Base-by-base conservation (phyloP, 2,888 invertebrate genomes). In the Zhengitettix transpicula region DNA sequence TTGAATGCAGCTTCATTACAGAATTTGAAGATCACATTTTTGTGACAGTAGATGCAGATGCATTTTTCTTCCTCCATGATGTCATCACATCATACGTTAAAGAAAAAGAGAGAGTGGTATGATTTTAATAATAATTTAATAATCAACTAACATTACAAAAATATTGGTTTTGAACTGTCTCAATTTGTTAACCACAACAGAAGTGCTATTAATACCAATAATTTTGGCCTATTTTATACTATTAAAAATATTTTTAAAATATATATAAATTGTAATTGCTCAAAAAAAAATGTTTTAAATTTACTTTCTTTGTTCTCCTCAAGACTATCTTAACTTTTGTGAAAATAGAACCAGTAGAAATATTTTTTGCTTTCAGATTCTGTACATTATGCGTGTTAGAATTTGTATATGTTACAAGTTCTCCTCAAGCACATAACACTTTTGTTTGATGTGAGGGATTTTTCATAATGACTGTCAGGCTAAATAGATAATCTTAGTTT, bases 11-110 rank as follows among this genome's bases (percentile, higher is more conserved):
- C 72, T 97, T 99, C 74, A 93, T 97, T 62, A 97, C 97, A 1
- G 96, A 98, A 75, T 98, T 99, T 75, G 95, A 97, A 72, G 96
- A 97, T 74, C 96, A 97, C 72, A 97, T 98, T 69, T 95, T 93
- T 74, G 96, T 97, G 63, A 94, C 96, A 0, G 95, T 96, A 64
- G 94, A 99, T 76, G 97, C 97, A 1, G 97, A 98, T 75, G 93
- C 95, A 1, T 96, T 99, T 77, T 89, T 98, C 75, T 99, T 98
- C 74, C 77, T 99, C 42, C 98, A 98, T 72, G 97, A 98, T 73
- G 81, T 99, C 61, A 91, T 98, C 66, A 93, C 92, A 1, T 93
- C 94, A 0, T 99, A 99, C 72, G 85, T 97, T 60, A 91, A 89
- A 72, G 95, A 95, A 73, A 93, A 91, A 72, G 93, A 94, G 68